Conservation (phyloP, 2,888 invertebrate species). For the Caenorhabditis virilis region DNA sequence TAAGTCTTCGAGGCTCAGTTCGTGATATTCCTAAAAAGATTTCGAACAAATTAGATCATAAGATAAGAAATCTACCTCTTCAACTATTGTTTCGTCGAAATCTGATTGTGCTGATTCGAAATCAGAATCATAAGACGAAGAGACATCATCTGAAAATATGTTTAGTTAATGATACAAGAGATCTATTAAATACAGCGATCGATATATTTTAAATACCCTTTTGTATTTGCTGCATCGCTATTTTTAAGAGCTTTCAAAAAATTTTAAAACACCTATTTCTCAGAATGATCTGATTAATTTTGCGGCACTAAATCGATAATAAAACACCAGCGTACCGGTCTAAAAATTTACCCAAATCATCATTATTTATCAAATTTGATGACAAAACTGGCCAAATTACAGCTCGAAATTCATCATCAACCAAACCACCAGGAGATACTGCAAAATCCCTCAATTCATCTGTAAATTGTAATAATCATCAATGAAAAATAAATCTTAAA, state of each 20-base stretch:
- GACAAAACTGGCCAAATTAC: slow-evolving; percentile 59
- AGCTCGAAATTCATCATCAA: slow-evolving; percentile 57
- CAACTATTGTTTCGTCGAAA: slow-evolving; percentile 28
- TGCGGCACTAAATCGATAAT: no score
- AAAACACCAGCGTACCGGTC: no score
- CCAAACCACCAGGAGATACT: slow-evolving; percentile 49
- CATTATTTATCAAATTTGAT: slow-evolving; percentile 30
- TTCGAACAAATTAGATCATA: slow-evolving; percentile 6
- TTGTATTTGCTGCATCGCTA: no score
- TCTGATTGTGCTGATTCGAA: slow-evolving; percentile 60
- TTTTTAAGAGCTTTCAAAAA: no score
- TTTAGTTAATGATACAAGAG: no score
- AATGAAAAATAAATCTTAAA: not conserved
- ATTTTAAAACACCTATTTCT: not conserved
- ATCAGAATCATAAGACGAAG: slow-evolving; percentile 51
- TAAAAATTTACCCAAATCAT: slow-evolving; percentile 32
- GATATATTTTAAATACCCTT: no score
- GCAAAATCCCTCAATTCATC: slow-evolving; percentile 52
- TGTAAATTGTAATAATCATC: slow-evolving; percentile 11
- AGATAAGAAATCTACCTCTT: slow-evolving; percentile 2
- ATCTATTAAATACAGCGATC: no score
- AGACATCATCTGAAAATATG: slow-evolving; percentile 26
- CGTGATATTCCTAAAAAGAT: slow-evolving; percentile 7
- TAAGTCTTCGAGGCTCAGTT: slow-evolving; percentile 46
- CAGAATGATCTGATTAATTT: no score